These are phyloP conservation scores for Cremastobaeus sp. DNA, from an alignment of 2,888 invertebrate genomes.

Conservation along the genomic window DNA sequence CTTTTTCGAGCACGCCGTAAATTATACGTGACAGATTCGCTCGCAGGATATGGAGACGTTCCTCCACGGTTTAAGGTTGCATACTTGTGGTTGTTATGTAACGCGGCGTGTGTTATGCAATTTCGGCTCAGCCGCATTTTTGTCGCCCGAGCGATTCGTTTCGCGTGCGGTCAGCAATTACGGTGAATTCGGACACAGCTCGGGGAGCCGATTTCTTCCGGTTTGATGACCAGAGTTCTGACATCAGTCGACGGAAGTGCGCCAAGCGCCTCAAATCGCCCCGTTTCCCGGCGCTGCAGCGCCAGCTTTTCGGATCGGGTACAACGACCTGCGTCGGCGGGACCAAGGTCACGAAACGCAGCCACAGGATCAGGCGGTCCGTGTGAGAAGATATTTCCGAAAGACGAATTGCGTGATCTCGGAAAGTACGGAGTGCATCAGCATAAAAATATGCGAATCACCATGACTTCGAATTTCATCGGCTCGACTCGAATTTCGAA, in stretches of 20 bases:
- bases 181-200: constrained; percentile 7
- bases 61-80: constrained; percentile 29
- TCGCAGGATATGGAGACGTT: constrained; percentile 47
- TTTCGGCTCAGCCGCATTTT: constrained; percentile 22
- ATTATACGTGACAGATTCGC: constrained; percentile 50
- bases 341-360: too few relatives aligned
- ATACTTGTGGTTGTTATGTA: constrained; percentile 40
- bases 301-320: too few relatives aligned
- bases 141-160: constrained; percentile 4
- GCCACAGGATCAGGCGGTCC: too few relatives aligned
- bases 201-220: background rate
- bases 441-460: too few relatives aligned
- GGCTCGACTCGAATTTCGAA: too few relatives aligned
- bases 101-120: constrained; percentile 39
- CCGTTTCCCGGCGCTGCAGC: too few relatives aligned
- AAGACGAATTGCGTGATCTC: too few relatives aligned
- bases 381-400: too few relatives aligned
- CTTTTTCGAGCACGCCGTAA: constrained; percentile 50
- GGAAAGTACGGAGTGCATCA: too few relatives aligned
- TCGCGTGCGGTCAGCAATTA: constrained; percentile 2
- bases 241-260: background rate
- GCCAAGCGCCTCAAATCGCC: too few relatives aligned
- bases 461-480: too few relatives aligned
- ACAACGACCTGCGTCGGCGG: too few relatives aligned
- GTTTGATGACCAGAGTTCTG: background rate